phyloP scores from a whole-genome alignment of 2,113 vertebrate genomes.

The Epinephelus fuscoguttatus region DNA sequence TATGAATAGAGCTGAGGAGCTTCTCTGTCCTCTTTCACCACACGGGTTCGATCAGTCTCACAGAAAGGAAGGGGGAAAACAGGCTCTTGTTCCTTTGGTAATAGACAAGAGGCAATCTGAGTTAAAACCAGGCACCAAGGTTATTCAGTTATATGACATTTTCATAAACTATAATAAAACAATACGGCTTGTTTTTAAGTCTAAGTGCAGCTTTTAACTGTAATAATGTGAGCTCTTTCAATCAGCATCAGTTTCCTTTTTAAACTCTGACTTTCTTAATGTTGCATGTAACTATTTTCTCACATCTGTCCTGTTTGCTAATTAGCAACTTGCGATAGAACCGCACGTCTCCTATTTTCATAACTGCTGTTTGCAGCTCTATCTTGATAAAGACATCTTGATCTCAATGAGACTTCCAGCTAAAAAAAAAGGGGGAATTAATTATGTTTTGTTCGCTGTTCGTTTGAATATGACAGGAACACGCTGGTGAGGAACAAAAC shows the following conservation, averaged over 20 bases:
- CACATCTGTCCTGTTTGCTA: slow-evolving; percentile 34
- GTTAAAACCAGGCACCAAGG: neutral
- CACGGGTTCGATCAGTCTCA: slow-evolving; percentile 24
- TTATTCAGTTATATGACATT: neutral
- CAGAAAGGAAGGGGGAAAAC: neutral
- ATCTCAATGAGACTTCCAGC: slow-evolving; percentile 11
- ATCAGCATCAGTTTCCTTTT: slow-evolving; percentile 19
- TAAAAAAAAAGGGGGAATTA: slow-evolving; percentile 5
- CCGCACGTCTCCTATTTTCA: neutral
- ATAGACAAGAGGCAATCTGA: neutral
- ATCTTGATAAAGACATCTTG: slow-evolving; percentile 15
- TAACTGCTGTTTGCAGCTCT: slow-evolving; percentile 17
- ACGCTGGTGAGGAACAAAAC: slow-evolving; percentile 11
- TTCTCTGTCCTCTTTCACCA: slow-evolving; percentile 40
- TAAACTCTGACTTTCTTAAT: slow-evolving; percentile 43
- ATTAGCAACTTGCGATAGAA: slow-evolving; percentile 32
- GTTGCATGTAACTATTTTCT: slow-evolving; percentile 1
- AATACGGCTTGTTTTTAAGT: slow-evolving; percentile 1
- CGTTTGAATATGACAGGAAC: slow-evolving; percentile 25
- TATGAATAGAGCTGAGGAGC: slow-evolving; percentile 49
- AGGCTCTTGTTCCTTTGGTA: slow-evolving; percentile 8
- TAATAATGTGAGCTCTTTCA: slow-evolving; percentile 26
- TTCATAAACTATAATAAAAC: neutral
- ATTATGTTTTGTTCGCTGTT: slow-evolving; percentile 39
- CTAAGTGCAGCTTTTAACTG: neutral